Percentiles rank a stretch among this genome's conserved stretches.
Conservation (phyloP, 2,888 invertebrate species). For the Heliconius ismenius region DNA sequence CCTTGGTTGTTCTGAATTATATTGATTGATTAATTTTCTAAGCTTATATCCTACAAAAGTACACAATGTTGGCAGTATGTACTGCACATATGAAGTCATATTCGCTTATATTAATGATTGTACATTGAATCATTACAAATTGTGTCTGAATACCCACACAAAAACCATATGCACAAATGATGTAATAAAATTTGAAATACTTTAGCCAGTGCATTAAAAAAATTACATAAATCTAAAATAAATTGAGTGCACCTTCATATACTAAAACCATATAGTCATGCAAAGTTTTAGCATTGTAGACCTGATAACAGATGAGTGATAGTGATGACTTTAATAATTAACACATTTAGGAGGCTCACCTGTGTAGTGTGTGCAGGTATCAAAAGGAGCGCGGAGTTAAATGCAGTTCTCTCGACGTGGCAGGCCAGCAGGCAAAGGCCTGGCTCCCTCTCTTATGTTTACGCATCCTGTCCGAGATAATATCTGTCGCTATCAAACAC, state of each 20-base stretch:
- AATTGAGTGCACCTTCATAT: constrained; percentile 4
- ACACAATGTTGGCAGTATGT: not conserved
- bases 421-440: constrained; percentile 77
- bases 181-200: constrained; percentile 22
- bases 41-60: not conserved
- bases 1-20: not conserved
- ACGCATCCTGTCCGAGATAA: constrained; percentile 78
- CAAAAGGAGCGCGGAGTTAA: constrained; percentile 69
- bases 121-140: constrained; percentile 7
- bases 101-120: constrained; percentile 13
- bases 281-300: constrained; percentile 16
- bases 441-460: constrained; percentile 77
- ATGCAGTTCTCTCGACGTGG: constrained; percentile 67
- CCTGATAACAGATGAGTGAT: constrained; percentile 2
- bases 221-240: not conserved
- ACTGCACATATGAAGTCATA: constrained; percentile 2
- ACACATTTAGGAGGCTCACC: constrained; percentile 51
- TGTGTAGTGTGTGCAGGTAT: constrained; percentile 63
- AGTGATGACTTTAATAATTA: not conserved
- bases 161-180: constrained; percentile 11
- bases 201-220: constrained; percentile 5
- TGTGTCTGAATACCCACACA: constrained; percentile 20
- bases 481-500: constrained; percentile 73
- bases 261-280: constrained; percentile 22
- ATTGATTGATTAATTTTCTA: not conserved